These are phyloP conservation scores for Eudemis profundana DNA, from an alignment of 2,888 invertebrate genomes.

Conservation along the genomic window DNA sequence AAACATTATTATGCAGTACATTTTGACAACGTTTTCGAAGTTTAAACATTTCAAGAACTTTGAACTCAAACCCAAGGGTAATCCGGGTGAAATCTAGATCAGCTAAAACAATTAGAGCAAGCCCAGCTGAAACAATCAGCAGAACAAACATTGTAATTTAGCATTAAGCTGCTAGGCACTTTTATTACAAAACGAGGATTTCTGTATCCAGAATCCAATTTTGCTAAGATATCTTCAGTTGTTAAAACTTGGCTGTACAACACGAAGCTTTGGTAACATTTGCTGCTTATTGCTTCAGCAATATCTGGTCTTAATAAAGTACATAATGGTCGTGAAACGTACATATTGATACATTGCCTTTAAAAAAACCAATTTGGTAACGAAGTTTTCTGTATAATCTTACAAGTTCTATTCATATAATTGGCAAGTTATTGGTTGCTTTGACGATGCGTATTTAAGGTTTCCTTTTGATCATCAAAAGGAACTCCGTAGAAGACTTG, in stretches of 20 bases:
- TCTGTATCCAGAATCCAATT: slow-evolving; percentile 26
- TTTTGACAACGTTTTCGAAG: too few species aligned
- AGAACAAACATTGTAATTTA: slow-evolving; percentile 10
- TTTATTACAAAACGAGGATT: slow-evolving; percentile 14
- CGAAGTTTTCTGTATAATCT: not conserved
- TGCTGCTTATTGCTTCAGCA: slow-evolving; percentile 3
- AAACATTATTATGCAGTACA: too few species aligned
- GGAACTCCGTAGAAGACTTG: not conserved
- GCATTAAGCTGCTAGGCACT: slow-evolving; percentile 3
- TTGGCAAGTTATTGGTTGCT: not conserved
- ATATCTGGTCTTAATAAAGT: not conserved
- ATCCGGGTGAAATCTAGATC: not conserved
- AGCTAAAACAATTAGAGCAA: slow-evolving; percentile 1
- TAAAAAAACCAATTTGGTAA: not conserved
- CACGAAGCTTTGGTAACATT: slow-evolving; percentile 11
- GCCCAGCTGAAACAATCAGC: not conserved
- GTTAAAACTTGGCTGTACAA: not conserved
- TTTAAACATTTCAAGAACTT: not conserved
- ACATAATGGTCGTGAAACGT: not conserved
- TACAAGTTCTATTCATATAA: too few species aligned
- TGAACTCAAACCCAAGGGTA: not conserved
- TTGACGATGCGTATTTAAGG: not conserved
- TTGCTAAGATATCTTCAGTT: not conserved
- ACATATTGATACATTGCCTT: slow-evolving; percentile 5
- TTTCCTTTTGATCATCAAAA: slow-evolving; percentile 19